These are phyloP conservation scores for Oreochromis niloticus DNA, from an alignment of 2,113 vertebrate genomes.

Conservation along the genomic window DNA sequence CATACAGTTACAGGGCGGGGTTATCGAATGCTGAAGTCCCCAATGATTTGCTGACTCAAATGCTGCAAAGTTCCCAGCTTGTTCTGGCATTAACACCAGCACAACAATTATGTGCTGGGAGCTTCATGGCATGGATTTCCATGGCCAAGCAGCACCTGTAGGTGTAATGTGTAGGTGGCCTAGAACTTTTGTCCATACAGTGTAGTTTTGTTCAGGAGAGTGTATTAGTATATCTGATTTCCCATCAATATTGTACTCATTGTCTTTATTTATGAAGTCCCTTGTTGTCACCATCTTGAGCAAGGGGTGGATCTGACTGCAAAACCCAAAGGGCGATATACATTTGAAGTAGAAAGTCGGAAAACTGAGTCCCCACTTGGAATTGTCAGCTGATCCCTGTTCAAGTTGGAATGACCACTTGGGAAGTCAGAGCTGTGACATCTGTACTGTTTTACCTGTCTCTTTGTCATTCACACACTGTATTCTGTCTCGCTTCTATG, in stretches of 20 bases:
- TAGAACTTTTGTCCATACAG: background rate
- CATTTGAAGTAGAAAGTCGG: rapidly evolving
- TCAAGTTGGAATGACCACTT: background rate
- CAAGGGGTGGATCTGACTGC: rapidly evolving
- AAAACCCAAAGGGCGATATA: background rate
- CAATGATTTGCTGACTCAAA: background rate
- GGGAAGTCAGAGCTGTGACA: background rate
- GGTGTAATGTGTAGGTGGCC: background rate
- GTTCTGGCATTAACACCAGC: background rate
- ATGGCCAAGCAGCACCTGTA: background rate
- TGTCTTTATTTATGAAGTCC: background rate
- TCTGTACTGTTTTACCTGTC: background rate
- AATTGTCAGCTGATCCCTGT: background rate
- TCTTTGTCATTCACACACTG: background rate
- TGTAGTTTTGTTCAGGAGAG: rapidly evolving
- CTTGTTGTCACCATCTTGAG: rapidly evolving
- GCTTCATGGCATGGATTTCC: background rate
- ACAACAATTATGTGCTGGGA: background rate
- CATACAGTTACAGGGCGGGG: background rate
- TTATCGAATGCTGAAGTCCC: background rate
- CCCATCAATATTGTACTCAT: background rate
- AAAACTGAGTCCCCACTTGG: background rate
- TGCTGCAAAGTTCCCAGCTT: background rate
- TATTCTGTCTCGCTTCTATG: background rate
- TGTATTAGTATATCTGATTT: rapidly evolving